A percentile compares a stretch with the other conserved stretches of the same genome.
Conservation (phyloP, 2,888 invertebrate species). For the Caenorhabditis becei region DNA sequence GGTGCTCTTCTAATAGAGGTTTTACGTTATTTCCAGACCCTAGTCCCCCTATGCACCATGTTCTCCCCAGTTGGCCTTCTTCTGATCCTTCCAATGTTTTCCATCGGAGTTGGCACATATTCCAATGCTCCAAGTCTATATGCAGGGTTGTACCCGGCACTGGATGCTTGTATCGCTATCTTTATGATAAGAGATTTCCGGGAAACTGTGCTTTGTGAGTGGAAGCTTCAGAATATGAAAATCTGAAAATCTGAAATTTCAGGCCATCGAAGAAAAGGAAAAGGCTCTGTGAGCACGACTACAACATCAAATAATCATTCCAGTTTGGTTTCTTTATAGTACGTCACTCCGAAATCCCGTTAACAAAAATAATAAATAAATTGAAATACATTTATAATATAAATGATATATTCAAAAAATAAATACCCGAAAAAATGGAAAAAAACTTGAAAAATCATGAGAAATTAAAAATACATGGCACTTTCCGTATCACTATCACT, state of each 20-base stretch:
- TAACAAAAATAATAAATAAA: no score
- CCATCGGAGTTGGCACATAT: conserved; percentile 19
- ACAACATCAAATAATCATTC: neutral
- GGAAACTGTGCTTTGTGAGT: conserved; percentile 42
- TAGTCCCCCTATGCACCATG: conserved; percentile 34
- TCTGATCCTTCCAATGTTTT: conserved; percentile 35
- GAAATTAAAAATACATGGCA: conserved; percentile 34
- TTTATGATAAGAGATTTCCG: conserved; percentile 45
- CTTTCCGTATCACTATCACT: conserved; percentile 13
- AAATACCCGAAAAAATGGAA: neutral
- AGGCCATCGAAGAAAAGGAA: neutral
- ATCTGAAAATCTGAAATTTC: neutral
- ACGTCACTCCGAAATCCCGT: no score
- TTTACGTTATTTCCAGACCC: conserved; percentile 20
- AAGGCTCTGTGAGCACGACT: neutral
- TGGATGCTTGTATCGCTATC: conserved; percentile 40
- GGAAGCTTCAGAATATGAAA: neutral
- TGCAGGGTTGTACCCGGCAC: conserved; percentile 27
- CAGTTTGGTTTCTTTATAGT: no score
- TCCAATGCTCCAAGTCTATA: conserved; percentile 16
- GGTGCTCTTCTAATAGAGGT: no score
- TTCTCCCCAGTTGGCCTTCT: conserved; percentile 32
- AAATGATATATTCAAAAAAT: no score
- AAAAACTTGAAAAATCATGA: neutral
- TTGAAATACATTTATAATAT: no score